These are phyloP conservation scores for Schizaphis graminum DNA, from an alignment of 2,888 invertebrate genomes.

Conservation along the genomic window DNA sequence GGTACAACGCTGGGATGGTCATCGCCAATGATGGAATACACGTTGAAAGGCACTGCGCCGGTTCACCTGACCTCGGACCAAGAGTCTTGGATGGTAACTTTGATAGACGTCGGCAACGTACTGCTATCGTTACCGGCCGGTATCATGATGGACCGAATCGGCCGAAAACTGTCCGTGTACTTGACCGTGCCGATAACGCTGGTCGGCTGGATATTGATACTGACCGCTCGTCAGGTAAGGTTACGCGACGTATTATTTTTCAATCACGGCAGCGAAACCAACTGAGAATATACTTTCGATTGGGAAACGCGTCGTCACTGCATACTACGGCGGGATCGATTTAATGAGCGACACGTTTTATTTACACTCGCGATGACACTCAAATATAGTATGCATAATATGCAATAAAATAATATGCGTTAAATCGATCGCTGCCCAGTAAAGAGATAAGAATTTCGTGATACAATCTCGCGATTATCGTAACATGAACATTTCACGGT, in stretches of 20 bases:
- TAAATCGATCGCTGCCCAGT: neutral
- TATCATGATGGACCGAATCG: slow-evolving; percentile 67
- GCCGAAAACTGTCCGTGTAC: slow-evolving; percentile 68
- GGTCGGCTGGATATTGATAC: slow-evolving; percentile 68
- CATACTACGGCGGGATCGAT: neutral
- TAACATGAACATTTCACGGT: neutral
- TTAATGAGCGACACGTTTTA: neutral
- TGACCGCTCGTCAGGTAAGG: slow-evolving; percentile 66
- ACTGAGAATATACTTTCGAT: neutral
- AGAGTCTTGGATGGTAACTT: slow-evolving; percentile 68
- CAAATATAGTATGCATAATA: neutral
- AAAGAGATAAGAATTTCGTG: neutral
- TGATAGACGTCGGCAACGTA: slow-evolving; percentile 68
- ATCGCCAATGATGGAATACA: slow-evolving; percentile 63
- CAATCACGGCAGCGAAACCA: neutral
- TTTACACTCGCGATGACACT: neutral
- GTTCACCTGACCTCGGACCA: slow-evolving; percentile 67
- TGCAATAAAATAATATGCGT: neutral
- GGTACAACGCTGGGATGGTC: slow-evolving; percentile 66
- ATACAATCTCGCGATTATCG: neutral
- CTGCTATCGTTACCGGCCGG: slow-evolving; percentile 68
- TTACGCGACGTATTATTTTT: neutral
- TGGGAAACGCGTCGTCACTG: neutral
- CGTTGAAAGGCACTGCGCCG: slow-evolving; percentile 22
- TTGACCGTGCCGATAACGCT: slow-evolving; percentile 68